Base-by-base conservation (phyloP, 2,113 vertebrate genomes). In the Capra hircus region DNA sequence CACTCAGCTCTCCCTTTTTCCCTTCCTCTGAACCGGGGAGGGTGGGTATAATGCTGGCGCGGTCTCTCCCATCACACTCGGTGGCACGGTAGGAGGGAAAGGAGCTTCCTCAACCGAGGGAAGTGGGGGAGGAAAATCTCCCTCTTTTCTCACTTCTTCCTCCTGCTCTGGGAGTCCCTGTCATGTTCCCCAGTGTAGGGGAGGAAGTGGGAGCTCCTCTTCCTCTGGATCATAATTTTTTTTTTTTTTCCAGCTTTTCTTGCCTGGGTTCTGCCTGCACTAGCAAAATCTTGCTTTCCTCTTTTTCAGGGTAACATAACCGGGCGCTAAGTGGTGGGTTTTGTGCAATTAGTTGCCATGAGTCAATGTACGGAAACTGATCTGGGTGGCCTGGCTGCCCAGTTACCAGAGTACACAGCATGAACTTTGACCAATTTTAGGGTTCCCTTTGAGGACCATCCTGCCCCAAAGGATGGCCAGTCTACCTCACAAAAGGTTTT, bases 321-420 rank as follows among this genome's bases (percentile, higher is more conserved):
- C 1, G 0, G 64, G n/a, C 17, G 0, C 64, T 21, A 71, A 17
- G 17, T 5, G 17, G 9, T 71, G n/a, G n/a, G 64, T 36, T 71
- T 71, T 36, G n/a, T 9, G 4, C 17, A 36, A 11, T 71, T 36
- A 71, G 64, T 71, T 36, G n/a, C 17, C n/a, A 36, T 36, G 64
- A 67, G 64, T 67, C 17, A 67, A 67, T 67, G 16, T 17, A n/a
- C 4, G 0, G 33, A 67, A 67, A 67, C 64, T 67, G n/a, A 71
- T 21, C 64, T 5, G 4, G 64, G 64, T 21, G n/a, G 64, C 17
- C n/a, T 36, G 64, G n/a, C 17, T 36, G n/a, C n/a, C n/a, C 9
- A 0, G n/a, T 36, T 36, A 12, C 64, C 64, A 12, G 19, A 36
- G n/a, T 21, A 71, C n/a, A 23, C 64, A 36, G 64, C n/a, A 36